Evolutionary conservation across 1,140 invertebrate species (phyloP).

Genomic region (Drosophila albomicans): DNA sequence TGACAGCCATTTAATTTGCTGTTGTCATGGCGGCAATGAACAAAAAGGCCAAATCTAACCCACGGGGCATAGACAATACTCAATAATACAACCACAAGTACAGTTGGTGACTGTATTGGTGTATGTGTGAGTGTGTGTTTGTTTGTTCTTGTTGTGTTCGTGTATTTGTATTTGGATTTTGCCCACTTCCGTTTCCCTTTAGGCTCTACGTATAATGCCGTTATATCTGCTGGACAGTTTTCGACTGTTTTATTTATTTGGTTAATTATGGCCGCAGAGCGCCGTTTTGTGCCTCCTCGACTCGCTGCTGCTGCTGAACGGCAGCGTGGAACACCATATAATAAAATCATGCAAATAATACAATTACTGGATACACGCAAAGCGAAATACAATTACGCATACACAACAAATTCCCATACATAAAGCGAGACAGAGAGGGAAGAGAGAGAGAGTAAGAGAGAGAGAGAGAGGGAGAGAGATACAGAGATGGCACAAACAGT

Average conservation of each 20-base stretch:
- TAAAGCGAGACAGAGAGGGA: too few species aligned
- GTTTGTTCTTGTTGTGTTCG: conserved; percentile 29
- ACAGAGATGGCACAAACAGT: conserved; percentile 39
- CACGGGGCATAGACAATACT: conserved; percentile 50
- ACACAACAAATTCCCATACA: conserved; percentile 17
- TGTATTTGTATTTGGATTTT: conserved; percentile 44
- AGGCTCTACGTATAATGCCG: conserved; percentile 38
- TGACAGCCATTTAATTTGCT: conserved; percentile 79
- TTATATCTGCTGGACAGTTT: conserved; percentile 52
- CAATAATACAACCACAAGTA: conserved; percentile 19
- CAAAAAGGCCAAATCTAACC: conserved; percentile 71
- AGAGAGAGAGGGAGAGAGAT: background rate
- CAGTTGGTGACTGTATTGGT: background rate
- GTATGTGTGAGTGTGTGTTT: conserved; percentile 6
- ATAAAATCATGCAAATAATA: conserved; percentile 82
- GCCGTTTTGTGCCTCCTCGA: conserved; percentile 27
- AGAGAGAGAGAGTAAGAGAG: too few species aligned
- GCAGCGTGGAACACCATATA: conserved; percentile 55
- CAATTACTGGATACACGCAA: conserved; percentile 74
- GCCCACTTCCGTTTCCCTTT: conserved; percentile 45
- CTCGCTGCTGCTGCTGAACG: conserved; percentile 11
- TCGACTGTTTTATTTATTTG: conserved; percentile 79
- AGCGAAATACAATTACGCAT: conserved; percentile 77
- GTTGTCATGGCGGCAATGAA: conserved; percentile 62
- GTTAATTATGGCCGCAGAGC: conserved; percentile 73